Evolutionary conservation across 2,797 vertebrate genomes (phyloP), one percentile per base, ranked within the genome.

Genomic region (Meda fulgida): DNA sequence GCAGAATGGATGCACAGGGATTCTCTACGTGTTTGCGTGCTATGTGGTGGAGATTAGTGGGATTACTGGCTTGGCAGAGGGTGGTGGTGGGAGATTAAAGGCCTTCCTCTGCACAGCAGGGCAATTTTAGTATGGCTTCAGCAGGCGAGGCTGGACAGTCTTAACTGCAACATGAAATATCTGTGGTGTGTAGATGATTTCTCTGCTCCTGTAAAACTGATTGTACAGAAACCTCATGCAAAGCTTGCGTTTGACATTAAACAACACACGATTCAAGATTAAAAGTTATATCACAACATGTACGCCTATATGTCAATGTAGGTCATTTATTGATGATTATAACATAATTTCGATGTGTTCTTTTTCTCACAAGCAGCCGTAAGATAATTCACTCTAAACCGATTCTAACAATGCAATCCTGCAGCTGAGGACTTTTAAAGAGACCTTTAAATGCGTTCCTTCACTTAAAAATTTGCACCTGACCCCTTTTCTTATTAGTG

Each of bases 21-120:
- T 87, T 83, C 85, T 86, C 81, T 67, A 73, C 71, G 13, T 86
- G 85, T 86, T 89, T 84, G 75, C 69, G 26, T 80, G 87, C 72
- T 75, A 78, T 85, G 72, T 77, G 55, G 26, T 85, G 58, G 46
- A 85, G 87, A 89, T 90, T 88, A 93, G 93, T 93, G 87, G 87
- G 89, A 89, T 92, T 93, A 90, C 85, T 92, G 92, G 89, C 91
- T 84, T 91, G 90, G 88, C 85, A 83, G 53, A 92, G 78, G 76
- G 46, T 76, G 63, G 46, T 83, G 83, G 91, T 88, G 91, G 92
- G 90, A 93, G 88, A 93, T 94, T 94, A 92, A 93, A 94, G 86
- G 67, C 91, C 93, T 93, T 91, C 91, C 91, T 94, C 92, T 92
- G 92, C 94, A 94, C 93, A 93, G 93, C 89, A 95, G 92, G 94